Percentiles rank a stretch among this genome's conserved stretches.
Conservation (phyloP, 1,140 invertebrate genomes). For the Bombus confusus region DNA sequence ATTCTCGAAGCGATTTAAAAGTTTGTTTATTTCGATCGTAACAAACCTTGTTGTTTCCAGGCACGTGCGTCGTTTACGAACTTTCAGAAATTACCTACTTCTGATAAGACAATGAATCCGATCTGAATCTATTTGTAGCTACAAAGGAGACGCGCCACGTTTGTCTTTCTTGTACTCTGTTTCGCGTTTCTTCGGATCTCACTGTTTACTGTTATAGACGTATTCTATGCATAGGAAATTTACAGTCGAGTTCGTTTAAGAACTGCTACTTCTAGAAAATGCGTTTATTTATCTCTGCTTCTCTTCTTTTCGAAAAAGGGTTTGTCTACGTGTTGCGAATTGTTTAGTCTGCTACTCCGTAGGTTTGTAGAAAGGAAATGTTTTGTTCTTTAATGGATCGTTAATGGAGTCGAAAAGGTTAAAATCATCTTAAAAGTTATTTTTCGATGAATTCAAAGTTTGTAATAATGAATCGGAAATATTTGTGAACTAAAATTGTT, state of each 20-base stretch:
- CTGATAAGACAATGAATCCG: slow-evolving; percentile 12
- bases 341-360: neutral
- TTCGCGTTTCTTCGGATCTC: too few species aligned
- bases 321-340: neutral
- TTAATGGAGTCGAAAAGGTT: neutral
- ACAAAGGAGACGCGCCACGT: neutral
- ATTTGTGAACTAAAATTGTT: too few species aligned
- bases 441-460: neutral
- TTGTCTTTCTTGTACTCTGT: neutral
- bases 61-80: neutral
- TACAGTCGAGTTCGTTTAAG: too few species aligned
- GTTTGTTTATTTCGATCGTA: neutral
- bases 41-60: neutral
- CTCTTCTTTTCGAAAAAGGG: neutral
- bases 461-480: too few species aligned
- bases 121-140: neutral
- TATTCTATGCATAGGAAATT: neutral
- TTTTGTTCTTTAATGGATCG: neutral
- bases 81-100: neutral
- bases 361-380: neutral
- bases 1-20: slow-evolving; percentile 1
- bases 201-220: too few species aligned
- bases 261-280: neutral
- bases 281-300: neutral
- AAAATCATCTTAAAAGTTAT: neutral